A percentile compares a stretch with the other conserved stretches of the same genome.
phyloP scores from a whole-genome alignment of 2,888 invertebrate genomes.

The Rugalucina vietnamica region DNA sequence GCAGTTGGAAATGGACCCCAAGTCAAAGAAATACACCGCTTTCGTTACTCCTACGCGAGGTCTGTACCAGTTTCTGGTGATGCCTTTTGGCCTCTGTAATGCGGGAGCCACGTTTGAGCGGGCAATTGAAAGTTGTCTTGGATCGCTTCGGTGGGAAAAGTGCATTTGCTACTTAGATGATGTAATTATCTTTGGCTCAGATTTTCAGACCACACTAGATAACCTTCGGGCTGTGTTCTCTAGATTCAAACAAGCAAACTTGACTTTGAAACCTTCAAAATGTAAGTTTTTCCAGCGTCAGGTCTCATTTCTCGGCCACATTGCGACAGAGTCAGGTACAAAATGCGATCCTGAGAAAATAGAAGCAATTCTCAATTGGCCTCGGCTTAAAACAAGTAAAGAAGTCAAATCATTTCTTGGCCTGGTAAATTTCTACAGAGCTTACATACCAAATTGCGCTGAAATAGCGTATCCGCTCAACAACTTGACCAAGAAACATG shows the following conservation, averaged over 20 bases:
- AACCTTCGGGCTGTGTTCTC: not conserved
- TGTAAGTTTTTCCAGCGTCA: not conserved
- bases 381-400: not conserved
- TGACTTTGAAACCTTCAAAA: not conserved
- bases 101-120: not conserved
- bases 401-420: not conserved
- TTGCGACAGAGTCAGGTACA: not conserved
- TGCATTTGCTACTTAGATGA: not conserved
- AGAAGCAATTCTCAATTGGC: not conserved
- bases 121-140: not conserved
- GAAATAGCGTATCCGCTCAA: conserved; percentile 5
- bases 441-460: conserved; percentile 27
- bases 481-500: conserved; percentile 11
- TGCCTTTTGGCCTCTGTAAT: not conserved
- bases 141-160: not conserved
- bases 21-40: not conserved
- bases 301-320: not conserved
- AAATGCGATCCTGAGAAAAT: not conserved
- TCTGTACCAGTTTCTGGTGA: not conserved
- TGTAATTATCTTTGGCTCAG: not conserved
- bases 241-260: not conserved
- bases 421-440: conserved; percentile 20
- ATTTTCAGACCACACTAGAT: not conserved
- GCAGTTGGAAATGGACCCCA: not conserved
- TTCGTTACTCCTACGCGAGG: not conserved